Conservation (phyloP, 2,113 vertebrate genomes). For the Amblyopsis rosae region DNA sequence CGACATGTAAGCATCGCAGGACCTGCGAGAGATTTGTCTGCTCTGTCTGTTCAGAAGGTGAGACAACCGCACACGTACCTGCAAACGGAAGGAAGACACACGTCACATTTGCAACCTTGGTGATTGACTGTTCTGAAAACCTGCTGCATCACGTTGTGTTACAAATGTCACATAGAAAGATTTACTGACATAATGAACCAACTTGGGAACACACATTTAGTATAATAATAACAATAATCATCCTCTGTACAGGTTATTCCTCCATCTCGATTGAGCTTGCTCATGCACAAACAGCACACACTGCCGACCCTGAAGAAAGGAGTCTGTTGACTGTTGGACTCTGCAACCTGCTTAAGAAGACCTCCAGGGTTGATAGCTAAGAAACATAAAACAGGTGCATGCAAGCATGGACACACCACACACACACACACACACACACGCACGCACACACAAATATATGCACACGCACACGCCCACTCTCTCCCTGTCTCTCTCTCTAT, state of each 20-base stretch:
- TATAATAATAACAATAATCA: too few relatives aligned
- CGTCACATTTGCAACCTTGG: too few relatives aligned
- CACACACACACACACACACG: conserved; percentile 1
- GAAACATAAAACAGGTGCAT: conserved; percentile 70
- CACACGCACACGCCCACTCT: not conserved
- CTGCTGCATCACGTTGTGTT: too few relatives aligned
- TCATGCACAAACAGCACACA: too few relatives aligned
- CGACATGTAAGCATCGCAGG: conserved; percentile 30
- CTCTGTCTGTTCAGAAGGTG: not conserved
- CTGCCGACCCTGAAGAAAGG: too few relatives aligned
- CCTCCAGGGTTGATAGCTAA: conserved; percentile 52
- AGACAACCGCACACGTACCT: not conserved
- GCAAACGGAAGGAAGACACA: not conserved
- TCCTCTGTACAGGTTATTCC: too few relatives aligned
- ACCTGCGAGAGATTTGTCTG: conserved; percentile 10
- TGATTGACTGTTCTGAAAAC: too few relatives aligned
- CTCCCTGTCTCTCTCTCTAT: not conserved
- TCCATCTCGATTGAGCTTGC: too few relatives aligned
- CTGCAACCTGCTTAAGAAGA: conserved; percentile 47
- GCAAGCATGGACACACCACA: conserved; percentile 12
- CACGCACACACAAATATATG: not conserved
- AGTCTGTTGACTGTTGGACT: conserved; percentile 2
- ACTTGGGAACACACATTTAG: too few relatives aligned
- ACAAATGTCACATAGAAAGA: too few relatives aligned
- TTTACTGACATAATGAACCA: too few relatives aligned